Evolutionary conservation across 2,797 vertebrate genomes (phyloP).

Genomic region (Sebastes jordani): DNA sequence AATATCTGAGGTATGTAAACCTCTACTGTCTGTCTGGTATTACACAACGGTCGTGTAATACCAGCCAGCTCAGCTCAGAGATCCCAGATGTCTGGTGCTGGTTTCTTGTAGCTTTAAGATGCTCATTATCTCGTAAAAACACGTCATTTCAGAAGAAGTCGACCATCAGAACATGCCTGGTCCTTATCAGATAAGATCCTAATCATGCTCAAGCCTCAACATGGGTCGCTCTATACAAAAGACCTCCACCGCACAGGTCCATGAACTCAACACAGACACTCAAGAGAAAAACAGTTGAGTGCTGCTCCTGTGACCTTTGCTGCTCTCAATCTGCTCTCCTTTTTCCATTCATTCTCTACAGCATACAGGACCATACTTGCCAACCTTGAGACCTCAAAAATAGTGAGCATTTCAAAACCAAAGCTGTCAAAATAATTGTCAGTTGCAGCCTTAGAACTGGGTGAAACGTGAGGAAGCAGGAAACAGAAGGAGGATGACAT

Average conservation of each 20-base stretch:
- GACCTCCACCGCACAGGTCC: neutral
- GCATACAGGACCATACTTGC: too few relatives aligned
- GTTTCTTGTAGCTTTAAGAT: neutral
- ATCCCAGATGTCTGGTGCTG: neutral
- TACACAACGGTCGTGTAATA: neutral
- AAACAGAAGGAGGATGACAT: neutral
- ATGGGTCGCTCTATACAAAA: neutral
- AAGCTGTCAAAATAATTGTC: too few relatives aligned
- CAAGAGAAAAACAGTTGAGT: neutral
- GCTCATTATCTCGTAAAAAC: neutral
- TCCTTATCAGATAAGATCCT: constrained; percentile 31
- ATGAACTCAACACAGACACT: neutral
- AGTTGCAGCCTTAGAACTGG: neutral
- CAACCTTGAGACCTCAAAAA: too few relatives aligned
- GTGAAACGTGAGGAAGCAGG: neutral
- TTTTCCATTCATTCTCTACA: neutral
- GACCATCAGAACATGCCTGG: neutral
- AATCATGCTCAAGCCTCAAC: constrained; percentile 29
- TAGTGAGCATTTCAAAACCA: too few relatives aligned
- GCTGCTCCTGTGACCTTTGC: neutral
- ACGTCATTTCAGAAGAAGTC: neutral
- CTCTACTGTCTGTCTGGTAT: neutral
- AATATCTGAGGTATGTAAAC: constrained; percentile 10
- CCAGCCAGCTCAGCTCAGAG: neutral
- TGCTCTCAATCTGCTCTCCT: neutral